Base-by-base conservation (phyloP, 2,888 invertebrate species). In the Bhutanitis thaidina region DNA sequence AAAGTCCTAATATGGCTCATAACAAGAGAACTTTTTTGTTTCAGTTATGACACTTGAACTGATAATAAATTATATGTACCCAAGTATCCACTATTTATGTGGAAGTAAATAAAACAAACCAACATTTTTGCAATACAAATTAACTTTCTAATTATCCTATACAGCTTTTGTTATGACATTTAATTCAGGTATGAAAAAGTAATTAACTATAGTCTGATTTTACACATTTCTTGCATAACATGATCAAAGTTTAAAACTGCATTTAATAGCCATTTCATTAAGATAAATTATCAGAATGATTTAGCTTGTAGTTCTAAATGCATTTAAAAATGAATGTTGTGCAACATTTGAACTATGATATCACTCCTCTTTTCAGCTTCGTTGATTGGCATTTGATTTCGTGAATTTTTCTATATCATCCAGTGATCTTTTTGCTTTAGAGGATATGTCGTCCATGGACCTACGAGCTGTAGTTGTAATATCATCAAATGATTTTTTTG, bases 371-470 rank as follows among this genome's bases (percentile, higher is more conserved):
- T 90, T 90, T 90, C 89, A 90, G 89, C 89, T 89, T 59, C 86
- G 75, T 78, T 90, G 89, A 73, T 87, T 88, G 32, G 89, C 85
- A 71, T 87, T 89, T 27, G 81, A 69, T 60, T 84, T 87, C 29
- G 91, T 88, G 62, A 92, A 90, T 75, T 91, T 92, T 65, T 94
- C 93, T 73, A 94, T 93, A 71, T 94, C 94, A 75, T 94, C 94
- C 47, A 94, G 80, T 50, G 94, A 93, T 67, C 92, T 92, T 74
- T 93, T 94, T 9, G 94, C 94, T 67, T 93, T 93, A 44, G 91
- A 90, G 58, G 94, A 93, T 64, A 94, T 91, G 73, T 95, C 96
- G 74, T 95, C 96, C 94, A 96, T 95, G 48, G 95, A 94, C 79
- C 94, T 93, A 58, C 93, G 92, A 27, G 96, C 95, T 54, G 93